Conservation (phyloP, 1,140 invertebrate species). For the Caenorhabditis inopinata region DNA sequence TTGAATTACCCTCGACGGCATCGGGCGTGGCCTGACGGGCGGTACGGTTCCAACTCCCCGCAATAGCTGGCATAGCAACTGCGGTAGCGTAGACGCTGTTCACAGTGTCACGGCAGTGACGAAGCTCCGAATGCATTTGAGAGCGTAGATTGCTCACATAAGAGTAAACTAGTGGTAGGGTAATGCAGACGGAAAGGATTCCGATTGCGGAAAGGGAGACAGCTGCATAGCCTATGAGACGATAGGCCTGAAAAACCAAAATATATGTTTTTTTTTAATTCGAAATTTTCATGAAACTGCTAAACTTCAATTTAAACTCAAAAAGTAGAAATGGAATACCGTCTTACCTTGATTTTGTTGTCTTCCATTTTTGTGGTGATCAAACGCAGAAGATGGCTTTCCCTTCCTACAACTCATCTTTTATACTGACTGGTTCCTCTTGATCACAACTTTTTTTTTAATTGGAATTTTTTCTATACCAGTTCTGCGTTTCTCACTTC, state of each 20-base stretch:
- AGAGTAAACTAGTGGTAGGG: constrained; percentile 42
- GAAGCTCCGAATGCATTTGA: constrained; percentile 25
- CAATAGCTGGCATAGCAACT: constrained; percentile 1
- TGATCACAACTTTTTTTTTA: constrained; percentile 13
- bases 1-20: constrained; percentile 28
- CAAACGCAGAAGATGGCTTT: constrained; percentile 7
- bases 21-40: constrained; percentile 36
- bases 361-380: constrained; percentile 22
- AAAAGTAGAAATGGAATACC: neutral
- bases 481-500: neutral
- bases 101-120: constrained; percentile 33
- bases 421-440: constrained; percentile 14
- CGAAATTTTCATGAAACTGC: too few species aligned
- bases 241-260: constrained; percentile 29
- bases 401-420: neutral
- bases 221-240: constrained; percentile 41
- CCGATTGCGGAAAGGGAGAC: constrained; percentile 31
- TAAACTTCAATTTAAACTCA: neutral
- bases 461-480: too few species aligned
- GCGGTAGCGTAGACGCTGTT: constrained; percentile 15
- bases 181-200: constrained; percentile 42
- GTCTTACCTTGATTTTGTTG: constrained; percentile 31
- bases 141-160: constrained; percentile 29
- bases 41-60: constrained; percentile 36
- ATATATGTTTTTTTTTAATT: too few species aligned